Evolutionary conservation across 2,797 vertebrate genomes (phyloP), one percentile per base, ranked within the genome.

Genomic region (Rhyacichthys aspro): DNA sequence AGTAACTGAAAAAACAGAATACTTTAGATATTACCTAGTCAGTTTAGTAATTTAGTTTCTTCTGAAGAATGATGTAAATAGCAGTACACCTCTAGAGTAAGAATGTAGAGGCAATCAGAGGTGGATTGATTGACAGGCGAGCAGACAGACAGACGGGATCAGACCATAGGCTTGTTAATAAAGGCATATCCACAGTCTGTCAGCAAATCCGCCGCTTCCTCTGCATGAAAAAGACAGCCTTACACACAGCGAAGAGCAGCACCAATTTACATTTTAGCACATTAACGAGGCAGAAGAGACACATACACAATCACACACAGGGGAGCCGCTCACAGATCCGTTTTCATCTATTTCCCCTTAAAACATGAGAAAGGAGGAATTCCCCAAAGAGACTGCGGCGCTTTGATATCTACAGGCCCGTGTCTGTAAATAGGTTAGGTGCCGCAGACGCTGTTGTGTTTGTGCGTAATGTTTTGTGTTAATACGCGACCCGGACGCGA

Each of bases 371-470:
- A 79, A 66, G 66, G 67, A 72, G 71, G 81, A 89, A 89, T 84
- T 87, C 88, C 88, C 87, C 53, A 72, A 47, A 75, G 88, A 88
- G 74, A 63, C 34, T 0, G 11, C 65, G 53, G 23, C 1, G 54
- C 83, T 91, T 91, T 90, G 85, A 89, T 89, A 86, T 90, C 74
- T 58, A 10, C 76, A 71, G 70, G 72, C 68, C 49, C 38, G 64
- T 73, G 74, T 87, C 83, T 90, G 78, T 83, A 90, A 88, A 90
- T 88, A 88, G 85, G 82, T 84, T 73, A 76, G 71, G 65, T 78
- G 74, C 48, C 8, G 48, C 78, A 77, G 59, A 60, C 12, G 69
- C 68, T 60, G 57, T 43, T 57, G 54, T 58, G 42, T 63, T 34
- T 50, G 8, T 12, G 47, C 17, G 2, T 55, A 2, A 34, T 59